Evolutionary conservation across 2,113 vertebrate species (phyloP), one percentile per base, ranked within the genome.

Genomic region (Gymnorhina tibicen): DNA sequence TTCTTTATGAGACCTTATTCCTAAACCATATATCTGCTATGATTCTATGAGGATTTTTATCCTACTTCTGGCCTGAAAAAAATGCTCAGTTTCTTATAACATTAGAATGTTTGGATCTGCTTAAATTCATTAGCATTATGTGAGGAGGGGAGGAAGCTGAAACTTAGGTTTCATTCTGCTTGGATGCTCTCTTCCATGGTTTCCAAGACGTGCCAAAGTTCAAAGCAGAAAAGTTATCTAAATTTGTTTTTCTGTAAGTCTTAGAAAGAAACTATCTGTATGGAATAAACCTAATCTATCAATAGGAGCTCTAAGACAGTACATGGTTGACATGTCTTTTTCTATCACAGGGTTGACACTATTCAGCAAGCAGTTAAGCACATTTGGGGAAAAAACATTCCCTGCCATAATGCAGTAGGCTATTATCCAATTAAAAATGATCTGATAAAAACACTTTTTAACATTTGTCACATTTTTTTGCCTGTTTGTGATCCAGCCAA

Each of bases 401-500:
- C 22, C 50, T 95, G 77, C 41, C 91, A 78, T 91, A 96, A 93
- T 97, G 91, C 95, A 32, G 89, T 83, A 90, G 56, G 35, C 22
- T 91, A 84, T 81, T 86, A 91, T 55, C 79, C 90, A 96, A 70
- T 96, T 94, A 94, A 92, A 93, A 90, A 33, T 7, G 2, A 52
- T 58, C 49, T 93, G 80, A 94, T 92, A 68, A 85, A 95, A 95
- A 44, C 70, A 63, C 56, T 91, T 90, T 80, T 82, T 77, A 86
- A 87, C 73, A 90, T 97, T 97, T 96, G 41, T 86, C 87, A 90
- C 77, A 58, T 93, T 81, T 94, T 92, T 96, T 89, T 92, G 59
- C 79, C 70, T 96, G 77, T 82, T 89, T 97, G 86, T 87, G 74
- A 96, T 94, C 63, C 82, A 97, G 83, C 95, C 90, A 96, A 96